phyloP scores from a whole-genome alignment of 2,888 invertebrate species.

The Yponomeuta sedellus region DNA sequence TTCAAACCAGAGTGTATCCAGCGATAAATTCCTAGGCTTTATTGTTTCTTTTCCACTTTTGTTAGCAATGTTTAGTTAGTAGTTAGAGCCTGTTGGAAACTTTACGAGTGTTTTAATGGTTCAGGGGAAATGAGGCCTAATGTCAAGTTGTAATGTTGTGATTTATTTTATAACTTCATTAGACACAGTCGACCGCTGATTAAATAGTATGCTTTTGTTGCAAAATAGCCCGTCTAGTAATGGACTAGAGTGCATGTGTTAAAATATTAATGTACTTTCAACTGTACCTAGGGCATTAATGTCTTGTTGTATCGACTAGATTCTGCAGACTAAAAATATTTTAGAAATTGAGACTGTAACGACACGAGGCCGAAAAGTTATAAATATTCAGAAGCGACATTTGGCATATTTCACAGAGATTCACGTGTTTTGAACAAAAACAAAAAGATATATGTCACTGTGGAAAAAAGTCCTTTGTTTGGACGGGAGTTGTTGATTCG shows the following conservation, averaged over 20 bases:
- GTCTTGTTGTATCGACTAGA: too few species aligned
- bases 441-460: not conserved
- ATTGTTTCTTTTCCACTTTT: not conserved
- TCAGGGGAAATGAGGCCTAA: not conserved
- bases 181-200: too few species aligned
- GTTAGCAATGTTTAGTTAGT: not conserved
- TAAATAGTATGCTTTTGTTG: too few species aligned
- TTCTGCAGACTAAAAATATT: too few species aligned
- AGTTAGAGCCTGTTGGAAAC: not conserved
- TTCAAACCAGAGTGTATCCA: not conserved
- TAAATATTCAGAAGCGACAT: not conserved
- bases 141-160: not conserved
- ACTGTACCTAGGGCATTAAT: too few species aligned
- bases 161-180: not conserved
- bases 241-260: too few species aligned
- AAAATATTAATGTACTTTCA: too few species aligned
- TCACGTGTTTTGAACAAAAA: not conserved
- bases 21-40: conserved; percentile 12
- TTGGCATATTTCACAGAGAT: not conserved
- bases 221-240: too few species aligned
- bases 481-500: not conserved
- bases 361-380: too few species aligned
- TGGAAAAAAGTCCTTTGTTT: not conserved
- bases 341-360: too few species aligned
- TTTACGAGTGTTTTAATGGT: not conserved